Percentiles rank a stretch among this genome's conserved stretches.
Conservation (phyloP, 1,140 invertebrate species). For the Patella vulgata region DNA sequence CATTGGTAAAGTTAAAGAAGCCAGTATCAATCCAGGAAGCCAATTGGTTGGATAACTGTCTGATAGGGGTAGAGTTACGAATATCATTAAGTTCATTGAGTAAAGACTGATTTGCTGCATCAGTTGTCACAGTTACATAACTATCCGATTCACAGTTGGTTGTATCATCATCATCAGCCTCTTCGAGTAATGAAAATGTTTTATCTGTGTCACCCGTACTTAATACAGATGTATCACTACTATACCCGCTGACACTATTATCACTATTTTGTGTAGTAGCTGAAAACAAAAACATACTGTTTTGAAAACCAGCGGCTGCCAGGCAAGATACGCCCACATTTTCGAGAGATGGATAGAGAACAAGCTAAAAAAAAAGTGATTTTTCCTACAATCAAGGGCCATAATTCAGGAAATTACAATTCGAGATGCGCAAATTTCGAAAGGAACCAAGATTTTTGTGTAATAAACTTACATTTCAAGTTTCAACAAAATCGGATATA, state of each 20-base stretch:
- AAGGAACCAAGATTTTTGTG: too few relatives aligned
- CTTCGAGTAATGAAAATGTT: slow-evolving; percentile 26
- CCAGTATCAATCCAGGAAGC: slow-evolving; percentile 13
- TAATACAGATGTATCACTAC: slow-evolving; percentile 7
- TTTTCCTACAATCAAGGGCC: too few relatives aligned
- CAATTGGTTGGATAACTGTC: slow-evolving; percentile 10
- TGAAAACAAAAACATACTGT: background rate
- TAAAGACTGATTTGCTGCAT: slow-evolving; percentile 7
- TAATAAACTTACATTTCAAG: too few relatives aligned
- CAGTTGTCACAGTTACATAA: too few relatives aligned
- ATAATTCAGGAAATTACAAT: too few relatives aligned
- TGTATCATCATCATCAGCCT: background rate
- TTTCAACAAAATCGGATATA: too few relatives aligned
- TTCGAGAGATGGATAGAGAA: too few relatives aligned
- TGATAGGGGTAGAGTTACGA: slow-evolving; percentile 15
- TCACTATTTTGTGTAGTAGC: background rate
- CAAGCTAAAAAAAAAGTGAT: too few relatives aligned
- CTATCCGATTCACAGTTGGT: background rate
- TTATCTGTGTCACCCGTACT: slow-evolving; percentile 22
- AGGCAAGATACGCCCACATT: too few relatives aligned
- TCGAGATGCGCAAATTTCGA: too few relatives aligned
- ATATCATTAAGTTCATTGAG: slow-evolving; percentile 25
- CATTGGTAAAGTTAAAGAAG: too few relatives aligned
- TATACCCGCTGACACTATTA: slow-evolving; percentile 10
- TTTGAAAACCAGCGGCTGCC: too few relatives aligned